phyloP scores from a whole-genome alignment of 1,140 invertebrate species.

The Cotesia chilonis region DNA sequence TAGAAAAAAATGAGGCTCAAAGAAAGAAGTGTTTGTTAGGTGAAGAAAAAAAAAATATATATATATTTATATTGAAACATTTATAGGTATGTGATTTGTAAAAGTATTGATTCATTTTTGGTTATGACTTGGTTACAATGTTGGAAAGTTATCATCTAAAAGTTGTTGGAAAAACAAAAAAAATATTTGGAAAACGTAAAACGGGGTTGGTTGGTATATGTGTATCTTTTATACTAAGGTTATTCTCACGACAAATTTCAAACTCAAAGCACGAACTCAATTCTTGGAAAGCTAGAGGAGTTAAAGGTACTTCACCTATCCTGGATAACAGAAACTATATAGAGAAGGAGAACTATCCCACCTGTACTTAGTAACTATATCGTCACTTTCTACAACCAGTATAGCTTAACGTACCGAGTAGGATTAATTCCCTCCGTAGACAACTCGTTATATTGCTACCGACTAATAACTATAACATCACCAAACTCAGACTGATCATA shows the following conservation, averaged over 20 bases:
- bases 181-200: conserved; percentile 26
- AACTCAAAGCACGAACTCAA: conserved; percentile 40
- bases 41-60: too few relatives aligned
- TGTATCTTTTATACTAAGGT: not conserved
- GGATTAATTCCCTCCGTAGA: conserved; percentile 36
- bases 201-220: not conserved
- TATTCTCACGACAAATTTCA: conserved; percentile 37
- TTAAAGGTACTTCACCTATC: conserved; percentile 16
- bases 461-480: conserved; percentile 10
- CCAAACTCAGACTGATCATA: not conserved
- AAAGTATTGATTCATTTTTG: not conserved
- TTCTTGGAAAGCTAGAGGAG: conserved; percentile 38
- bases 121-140: not conserved
- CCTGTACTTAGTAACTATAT: conserved; percentile 25
- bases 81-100: not conserved
- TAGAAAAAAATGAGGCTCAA: too few relatives aligned
- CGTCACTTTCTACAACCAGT: conserved; percentile 24
- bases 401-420: conserved; percentile 33
- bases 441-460: conserved; percentile 35
- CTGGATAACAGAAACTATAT: conserved; percentile 26
- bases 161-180: not conserved
- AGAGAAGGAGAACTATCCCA: conserved; percentile 17
- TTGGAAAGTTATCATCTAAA: conserved; percentile 6
- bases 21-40: too few relatives aligned
- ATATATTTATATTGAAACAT: too few relatives aligned